These are phyloP conservation scores for Tympanoctomys barrerae DNA, from an alignment of 2,797 vertebrate genomes.

Conservation along the genomic window DNA sequence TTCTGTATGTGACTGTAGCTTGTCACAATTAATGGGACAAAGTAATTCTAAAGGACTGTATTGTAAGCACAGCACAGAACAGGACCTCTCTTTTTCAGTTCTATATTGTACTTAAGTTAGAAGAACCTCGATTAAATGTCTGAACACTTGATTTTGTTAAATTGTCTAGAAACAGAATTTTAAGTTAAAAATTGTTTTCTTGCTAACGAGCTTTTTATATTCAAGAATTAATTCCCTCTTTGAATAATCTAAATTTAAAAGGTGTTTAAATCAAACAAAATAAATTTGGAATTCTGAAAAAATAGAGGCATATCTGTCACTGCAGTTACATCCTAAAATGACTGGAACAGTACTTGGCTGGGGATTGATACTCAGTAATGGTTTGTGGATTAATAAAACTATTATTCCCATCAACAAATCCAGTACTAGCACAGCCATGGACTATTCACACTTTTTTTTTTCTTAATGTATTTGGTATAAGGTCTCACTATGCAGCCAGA, in stretches of 20 bases:
- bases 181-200: neutral
- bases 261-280: neutral
- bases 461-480: too few species aligned
- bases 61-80: neutral
- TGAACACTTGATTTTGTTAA: conserved; percentile 29
- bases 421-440: neutral
- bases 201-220: neutral
- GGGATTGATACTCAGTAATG: neutral
- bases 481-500: too few species aligned
- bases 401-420: neutral
- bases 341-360: neutral
- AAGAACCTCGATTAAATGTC: neutral
- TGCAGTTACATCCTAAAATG: neutral
- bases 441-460: neutral
- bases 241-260: conserved; percentile 32
- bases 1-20: neutral
- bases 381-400: neutral
- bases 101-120: neutral
- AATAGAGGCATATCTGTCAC: neutral
- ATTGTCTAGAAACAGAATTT: neutral
- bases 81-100: neutral
- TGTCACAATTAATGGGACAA: neutral
- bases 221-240: neutral
- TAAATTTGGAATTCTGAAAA: neutral
- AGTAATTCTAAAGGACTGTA: neutral